A percentile compares a stretch with the other conserved stretches of the same genome.
These are phyloP conservation scores for Parnassius smintheus DNA, from an alignment of 2,888 invertebrate species.

Conservation along the genomic window DNA sequence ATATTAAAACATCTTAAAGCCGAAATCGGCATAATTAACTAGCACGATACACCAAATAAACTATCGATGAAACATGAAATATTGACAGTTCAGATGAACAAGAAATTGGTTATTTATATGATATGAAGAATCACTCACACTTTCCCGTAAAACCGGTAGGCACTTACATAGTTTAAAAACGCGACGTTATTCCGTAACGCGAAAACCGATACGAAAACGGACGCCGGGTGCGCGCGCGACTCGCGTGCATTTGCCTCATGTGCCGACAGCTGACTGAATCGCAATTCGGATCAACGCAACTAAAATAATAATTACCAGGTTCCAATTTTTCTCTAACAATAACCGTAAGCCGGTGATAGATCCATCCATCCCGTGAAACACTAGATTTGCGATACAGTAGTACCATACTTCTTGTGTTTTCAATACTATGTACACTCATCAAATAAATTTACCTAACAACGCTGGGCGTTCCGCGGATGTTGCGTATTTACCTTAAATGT, in stretches of 20 bases:
- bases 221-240: conserved; percentile 68
- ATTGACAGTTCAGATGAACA: conserved; percentile 17
- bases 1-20: conserved; percentile 7
- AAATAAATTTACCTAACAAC: conserved; percentile 20
- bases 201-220: conserved; percentile 49
- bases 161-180: conserved; percentile 34
- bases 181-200: conserved; percentile 47
- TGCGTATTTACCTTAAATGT: conserved; percentile 41
- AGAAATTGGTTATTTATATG: conserved; percentile 24
- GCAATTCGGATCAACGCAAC: conserved; percentile 73
- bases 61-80: conserved; percentile 25
- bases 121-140: conserved; percentile 23
- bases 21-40: conserved; percentile 27
- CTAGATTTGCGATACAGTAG: conserved; percentile 48
- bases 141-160: conserved; percentile 31
- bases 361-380: conserved; percentile 29
- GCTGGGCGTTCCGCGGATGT: conserved; percentile 38
- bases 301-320: conserved; percentile 55
- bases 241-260: conserved; percentile 69
- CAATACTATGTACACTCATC: conserved; percentile 38
- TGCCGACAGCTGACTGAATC: conserved; percentile 79
- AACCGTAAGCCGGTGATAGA: conserved; percentile 41
- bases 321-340: conserved; percentile 65
- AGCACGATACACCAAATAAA: conserved; percentile 37
- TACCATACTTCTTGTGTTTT: conserved; percentile 54